Evolutionary conservation across 1,140 invertebrate genomes (phyloP), one percentile per base, ranked within the genome.

Genomic region (Gonatopus flavifemur): DNA sequence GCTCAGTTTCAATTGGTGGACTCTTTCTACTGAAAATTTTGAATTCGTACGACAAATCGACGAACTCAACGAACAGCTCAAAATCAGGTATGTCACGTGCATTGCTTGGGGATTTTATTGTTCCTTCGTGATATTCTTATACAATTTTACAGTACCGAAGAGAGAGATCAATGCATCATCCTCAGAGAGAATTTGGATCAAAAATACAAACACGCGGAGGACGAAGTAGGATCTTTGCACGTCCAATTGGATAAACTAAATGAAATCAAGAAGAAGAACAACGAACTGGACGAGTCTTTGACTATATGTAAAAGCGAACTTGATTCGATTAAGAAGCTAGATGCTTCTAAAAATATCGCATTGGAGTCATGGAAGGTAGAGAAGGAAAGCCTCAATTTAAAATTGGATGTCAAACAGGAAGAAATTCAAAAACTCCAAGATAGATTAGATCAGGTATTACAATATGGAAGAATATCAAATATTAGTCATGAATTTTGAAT

Each of bases 1-100:
- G 55, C 61, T 81, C 13, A 63, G 73, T 25, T 80, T 70, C 47
- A 80, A 80, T 52, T 81, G 78, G 79, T 81, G 78, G 78, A 76
- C 69, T 13, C 49, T 80, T 1, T 72, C 78, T 12, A 67, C 78
- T 1, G 76, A 80, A 62, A 81, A 80, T 57, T 54, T 72, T 8
- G 80, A 81, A 43, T 56, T 81, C 25, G 52, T 80, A 15, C 63
- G 60, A 30, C 78, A 81, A 55, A 64, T 80, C 33, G 77, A 81
- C 39, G 70, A 79, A 37, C 44, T 81, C 4, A 75, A 67, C 13
- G 77, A 78, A 25, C 74, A 80, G 43, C 60, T 81, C 3, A 80
- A 76, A 62, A 70, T 74, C n/a, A 76, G 73, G 78, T 80, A 66
- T 60, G n/a, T n/a, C n/a, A 7, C 18, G 12, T 40, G 16, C 13